Conservation (phyloP, 1,140 invertebrate species). For the Brachionus rotundiformis region DNA sequence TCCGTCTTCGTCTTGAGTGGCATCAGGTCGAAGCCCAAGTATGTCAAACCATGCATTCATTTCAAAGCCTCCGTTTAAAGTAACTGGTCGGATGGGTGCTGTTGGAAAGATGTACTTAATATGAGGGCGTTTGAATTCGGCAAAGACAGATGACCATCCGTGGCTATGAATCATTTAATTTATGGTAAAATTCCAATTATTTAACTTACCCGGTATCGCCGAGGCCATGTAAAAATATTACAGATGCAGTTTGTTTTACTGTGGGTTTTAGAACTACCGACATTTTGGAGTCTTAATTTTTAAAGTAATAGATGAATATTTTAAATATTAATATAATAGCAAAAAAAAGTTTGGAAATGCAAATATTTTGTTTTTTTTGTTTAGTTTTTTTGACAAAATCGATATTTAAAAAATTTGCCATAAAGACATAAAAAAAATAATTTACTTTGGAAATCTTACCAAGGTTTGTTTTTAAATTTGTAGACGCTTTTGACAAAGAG, state of each 20-base stretch:
- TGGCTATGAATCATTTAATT: too few species aligned
- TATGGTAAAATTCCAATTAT: too few species aligned
- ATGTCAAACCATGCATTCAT: conserved; percentile 52
- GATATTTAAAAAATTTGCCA: too few species aligned
- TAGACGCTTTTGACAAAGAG: neutral
- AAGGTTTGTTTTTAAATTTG: neutral
- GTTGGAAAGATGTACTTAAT: conserved; percentile 51
- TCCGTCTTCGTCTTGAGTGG: conserved; percentile 47
- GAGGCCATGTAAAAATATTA: conserved; percentile 51
- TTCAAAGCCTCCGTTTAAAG: conserved; percentile 48
- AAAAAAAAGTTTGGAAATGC: neutral
- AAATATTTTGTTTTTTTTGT: neutral
- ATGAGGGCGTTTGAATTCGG: neutral
- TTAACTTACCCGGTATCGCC: conserved; percentile 47
- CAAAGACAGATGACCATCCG: conserved; percentile 30
- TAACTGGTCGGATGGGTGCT: conserved; percentile 40
- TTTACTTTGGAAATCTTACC: neutral
- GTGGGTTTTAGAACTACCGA: conserved; percentile 23
- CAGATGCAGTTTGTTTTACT: conserved; percentile 45
- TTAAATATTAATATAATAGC: too few species aligned
- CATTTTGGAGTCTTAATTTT: conserved; percentile 11
- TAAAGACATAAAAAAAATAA: too few species aligned
- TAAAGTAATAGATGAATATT: neutral
- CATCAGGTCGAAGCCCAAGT: conserved; percentile 6
- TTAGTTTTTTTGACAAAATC: neutral